Evolutionary conservation across 2,888 invertebrate species (phyloP), one percentile per base, ranked within the genome.

Genomic region (Agriopis aurantiaria): DNA sequence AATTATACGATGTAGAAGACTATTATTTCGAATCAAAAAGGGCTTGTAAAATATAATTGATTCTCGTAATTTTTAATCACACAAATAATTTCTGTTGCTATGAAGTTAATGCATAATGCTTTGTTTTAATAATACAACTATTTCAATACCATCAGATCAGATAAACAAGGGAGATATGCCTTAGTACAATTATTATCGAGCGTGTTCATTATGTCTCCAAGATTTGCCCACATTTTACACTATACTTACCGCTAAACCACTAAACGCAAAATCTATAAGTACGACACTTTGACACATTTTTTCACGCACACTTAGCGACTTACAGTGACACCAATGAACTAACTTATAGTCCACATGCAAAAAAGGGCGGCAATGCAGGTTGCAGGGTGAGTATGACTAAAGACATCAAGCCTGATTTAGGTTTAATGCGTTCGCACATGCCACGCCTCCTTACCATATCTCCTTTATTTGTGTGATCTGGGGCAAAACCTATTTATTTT

Each of bases 11-110:
- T 53, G 23, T 62, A 33, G 23, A 43, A 23, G 23, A 40, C 46
- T 46, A 33, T 62, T 12, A 12, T 12, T 9, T 53, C n/a, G 12
- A 53, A 46, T 53, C 40, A 55, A 62, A 53, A 61, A 62, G 45
- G 62, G 62, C 41, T 53, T n/a, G 9, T 46, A 43, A 57, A 57
- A 57, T 43, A 11, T n/a, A 46, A 46, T 46, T 41, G 23, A 14
- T 46, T 46, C 23, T 58, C 46, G 45, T 10, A 14, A 56, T 41
- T 45, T 45, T 45, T 2, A 45, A 46, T 58, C 8, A 46, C 17
- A 58, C 3, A 4, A 10, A 58, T 46, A 5, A 10, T 58, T 45
- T 58, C 3, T 17, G 45, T 58, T 23, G 45, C 23, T 58, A 46
- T 45, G 17, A 46, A 58, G 33, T 58, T 43, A n/a, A 17, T 45